Evolutionary conservation across 2,888 invertebrate genomes (phyloP), one percentile per base, ranked within the genome.

Genomic region (Camponotus fellah): DNA sequence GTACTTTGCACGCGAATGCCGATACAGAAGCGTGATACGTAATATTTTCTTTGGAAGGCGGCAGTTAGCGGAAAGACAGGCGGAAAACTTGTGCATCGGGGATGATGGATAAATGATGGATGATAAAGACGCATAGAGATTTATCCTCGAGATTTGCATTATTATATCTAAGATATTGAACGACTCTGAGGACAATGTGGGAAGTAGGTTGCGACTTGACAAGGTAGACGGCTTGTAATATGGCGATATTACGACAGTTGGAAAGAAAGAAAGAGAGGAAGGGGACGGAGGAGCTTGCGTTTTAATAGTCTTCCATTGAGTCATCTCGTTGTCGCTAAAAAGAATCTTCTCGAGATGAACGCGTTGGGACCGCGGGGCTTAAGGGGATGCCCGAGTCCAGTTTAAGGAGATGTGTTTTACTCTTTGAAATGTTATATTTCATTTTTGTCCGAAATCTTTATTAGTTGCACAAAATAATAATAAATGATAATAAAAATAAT

Each of bases 231-330:
- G 17, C 53, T n/a, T 40, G 71, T 81, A 83, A 77, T 71, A 66
- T 77, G 85, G 75, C 34, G 82, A 64, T 75, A 80, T 86, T 87
- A 53, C 8, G n/a, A 53, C 53, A 53, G 53, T 53, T 46, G 12
- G 12, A 46, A 3, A 46, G 43, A n/a, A n/a, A 46, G n/a, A 49
- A 0, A 49, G n/a, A 49, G 17, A 49, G 49, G 43, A 49, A 49
- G 17, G 2, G 49, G 6, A 6, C 3, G 46, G 37, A 65, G 65
- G 76, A 37, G 88, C 60, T 37, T 87, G 72, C 82, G 79, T 83
- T 89, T 87, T 84, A 87, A 83, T 84, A 62, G 81, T 76, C 86
- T 64, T 21, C 17, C 14, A 34, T 26, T 10, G 46, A n/a, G 40
- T 14, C 12, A 32, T 46, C 69, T 68, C 58, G 43, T 58, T 46